Evolutionary conservation across 2,113 vertebrate genomes (phyloP).

Genomic region (Stegastes partitus): DNA sequence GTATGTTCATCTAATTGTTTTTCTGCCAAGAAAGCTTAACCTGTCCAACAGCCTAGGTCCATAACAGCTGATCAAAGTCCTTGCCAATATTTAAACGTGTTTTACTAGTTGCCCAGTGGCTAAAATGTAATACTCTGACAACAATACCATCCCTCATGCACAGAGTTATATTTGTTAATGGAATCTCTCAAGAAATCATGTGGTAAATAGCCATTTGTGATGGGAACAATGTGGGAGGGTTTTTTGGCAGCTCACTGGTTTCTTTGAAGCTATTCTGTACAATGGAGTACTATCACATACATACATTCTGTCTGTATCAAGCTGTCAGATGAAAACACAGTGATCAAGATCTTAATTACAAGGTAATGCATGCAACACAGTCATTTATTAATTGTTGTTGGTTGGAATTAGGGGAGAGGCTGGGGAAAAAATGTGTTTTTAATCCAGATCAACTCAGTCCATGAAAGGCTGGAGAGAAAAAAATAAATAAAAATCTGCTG

Average conservation of each 20-base stretch:
- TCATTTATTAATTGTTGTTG: constrained; percentile 17
- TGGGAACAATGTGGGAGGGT: constrained; percentile 24
- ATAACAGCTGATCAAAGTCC: constrained; percentile 70
- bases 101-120: constrained; percentile 68
- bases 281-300: constrained; percentile 10
- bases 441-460: constrained; percentile 2
- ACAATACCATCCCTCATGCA: constrained; percentile 58
- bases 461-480: constrained; percentile 1
- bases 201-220: constrained; percentile 47
- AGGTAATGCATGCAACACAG: constrained; percentile 24
- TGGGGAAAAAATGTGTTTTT: neutral
- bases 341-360: constrained; percentile 29
- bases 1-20: neutral
- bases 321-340: constrained; percentile 32
- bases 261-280: constrained; percentile 29
- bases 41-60: constrained; percentile 47
- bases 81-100: constrained; percentile 76
- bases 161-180: constrained; percentile 62
- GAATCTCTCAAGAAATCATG: constrained; percentile 51
- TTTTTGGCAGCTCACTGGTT: constrained; percentile 55
- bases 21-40: constrained; percentile 70
- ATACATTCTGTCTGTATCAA: constrained; percentile 32
- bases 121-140: constrained; percentile 75
- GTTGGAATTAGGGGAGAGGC: neutral
- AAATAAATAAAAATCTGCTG: constrained; percentile 24